Evolutionary conservation across 2,113 vertebrate species (phyloP).

Genomic region (Sceloporus tristichus): DNA sequence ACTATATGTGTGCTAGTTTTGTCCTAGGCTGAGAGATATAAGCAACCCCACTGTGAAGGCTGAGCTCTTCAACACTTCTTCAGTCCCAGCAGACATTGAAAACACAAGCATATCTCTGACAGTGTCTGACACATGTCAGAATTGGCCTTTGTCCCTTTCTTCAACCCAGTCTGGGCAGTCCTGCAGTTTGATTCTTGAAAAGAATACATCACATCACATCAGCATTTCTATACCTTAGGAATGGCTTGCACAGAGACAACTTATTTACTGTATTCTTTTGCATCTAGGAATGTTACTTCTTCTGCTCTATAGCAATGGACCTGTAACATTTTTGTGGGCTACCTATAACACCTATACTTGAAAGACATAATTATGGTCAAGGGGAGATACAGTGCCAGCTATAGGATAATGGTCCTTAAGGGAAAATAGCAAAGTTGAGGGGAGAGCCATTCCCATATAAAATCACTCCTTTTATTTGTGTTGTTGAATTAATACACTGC

Average conservation of each 20-base stretch:
- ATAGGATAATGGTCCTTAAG: background rate
- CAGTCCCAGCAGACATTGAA: background rate
- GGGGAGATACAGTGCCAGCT: background rate
- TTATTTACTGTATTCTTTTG: too few relatives aligned
- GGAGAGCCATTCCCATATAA: background rate
- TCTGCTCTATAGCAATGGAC: background rate
- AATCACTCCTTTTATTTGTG: background rate
- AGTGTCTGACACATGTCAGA: background rate
- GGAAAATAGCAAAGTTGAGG: background rate
- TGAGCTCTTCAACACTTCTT: background rate
- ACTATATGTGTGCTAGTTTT: conserved; percentile 38
- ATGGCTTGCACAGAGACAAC: background rate
- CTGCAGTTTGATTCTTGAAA: background rate
- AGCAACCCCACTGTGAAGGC: conserved; percentile 14
- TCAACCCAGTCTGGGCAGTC: background rate
- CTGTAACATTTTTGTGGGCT: background rate
- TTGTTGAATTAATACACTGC: background rate
- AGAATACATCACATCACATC: background rate
- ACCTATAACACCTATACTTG: conserved; percentile 6
- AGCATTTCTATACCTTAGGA: background rate
- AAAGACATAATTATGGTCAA: conserved; percentile 9
- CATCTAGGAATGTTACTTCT: background rate
- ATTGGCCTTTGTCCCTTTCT: background rate
- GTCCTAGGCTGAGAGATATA: background rate
- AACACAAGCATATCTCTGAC: background rate